Evolutionary conservation across 2,888 invertebrate genomes (phyloP), one percentile per base, ranked within the genome.

Genomic region (Tupiocoris notatus): DNA sequence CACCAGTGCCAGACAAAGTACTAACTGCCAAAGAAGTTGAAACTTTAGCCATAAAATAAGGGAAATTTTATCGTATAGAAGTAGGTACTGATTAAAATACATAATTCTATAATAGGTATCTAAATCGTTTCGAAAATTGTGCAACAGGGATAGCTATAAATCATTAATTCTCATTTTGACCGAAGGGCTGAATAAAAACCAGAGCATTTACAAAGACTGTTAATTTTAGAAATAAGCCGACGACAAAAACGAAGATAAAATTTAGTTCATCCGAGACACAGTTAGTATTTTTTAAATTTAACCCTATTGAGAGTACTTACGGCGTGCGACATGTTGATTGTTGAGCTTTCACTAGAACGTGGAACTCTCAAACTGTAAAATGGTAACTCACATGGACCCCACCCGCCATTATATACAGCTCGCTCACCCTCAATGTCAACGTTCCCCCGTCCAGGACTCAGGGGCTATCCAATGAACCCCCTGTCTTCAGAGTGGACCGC

Each of bases 1-100:
- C 63, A 79, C 71, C 77, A 79, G 66, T 57, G 77, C 78, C 70
- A 70, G 18, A 70, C 70, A 70, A 58, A 70, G 70, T 59, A 70
- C 70, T 70, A 70, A 24, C 70, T 70, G 70, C 25, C 70, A 59
- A 70, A n/a, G 58, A 70, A 70, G 9, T 21, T 56, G 17, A 56
- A 39, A 39, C 12, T 39, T 39, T 39, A 39, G 39, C 39, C 3
- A 12, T 12, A 39, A n/a, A n/a, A n/a, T n/a, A n/a, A n/a, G n/a
- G n/a, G n/a, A n/a, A n/a, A n/a, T n/a, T n/a, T n/a, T n/a, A n/a
- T n/a, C n/a, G n/a, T n/a, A n/a, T n/a, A n/a, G n/a, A n/a, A n/a
- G n/a, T n/a, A n/a, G n/a, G n/a, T n/a, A n/a, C n/a, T n/a, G n/a
- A n/a, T n/a, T n/a, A n/a, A n/a, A n/a, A n/a, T n/a, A n/a, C n/a